These are phyloP conservation scores for Schizaphis graminum DNA, from an alignment of 2,888 invertebrate genomes.

Conservation along the genomic window DNA sequence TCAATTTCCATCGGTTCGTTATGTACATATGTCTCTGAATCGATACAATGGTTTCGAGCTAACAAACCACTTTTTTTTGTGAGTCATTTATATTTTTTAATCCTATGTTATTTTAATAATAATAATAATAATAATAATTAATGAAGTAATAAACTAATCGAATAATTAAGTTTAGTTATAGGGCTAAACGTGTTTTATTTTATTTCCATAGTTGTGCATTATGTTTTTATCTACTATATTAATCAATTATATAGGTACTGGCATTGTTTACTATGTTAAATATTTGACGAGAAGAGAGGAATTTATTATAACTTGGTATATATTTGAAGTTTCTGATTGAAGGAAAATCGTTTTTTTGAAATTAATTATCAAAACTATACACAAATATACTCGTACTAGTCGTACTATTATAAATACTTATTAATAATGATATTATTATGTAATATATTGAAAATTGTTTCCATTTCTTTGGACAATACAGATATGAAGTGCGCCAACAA, in stretches of 20 bases:
- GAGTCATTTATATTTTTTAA: background rate
- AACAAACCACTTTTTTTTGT: background rate
- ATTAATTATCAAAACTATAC: background rate
- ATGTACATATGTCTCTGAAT: background rate
- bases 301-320: background rate
- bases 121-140: constrained; percentile 16
- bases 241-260: background rate
- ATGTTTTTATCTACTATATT: background rate
- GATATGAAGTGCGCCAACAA: background rate
- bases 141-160: constrained; percentile 25
- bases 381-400: background rate
- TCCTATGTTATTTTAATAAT: background rate
- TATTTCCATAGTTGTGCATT: constrained; percentile 10
- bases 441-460: background rate
- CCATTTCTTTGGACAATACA: background rate
- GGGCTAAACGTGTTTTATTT: constrained; percentile 23
- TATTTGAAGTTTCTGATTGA: background rate
- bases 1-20: background rate
- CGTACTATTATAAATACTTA: background rate
- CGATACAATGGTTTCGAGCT: constrained; percentile 7
- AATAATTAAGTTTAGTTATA: constrained; percentile 42
- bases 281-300: background rate
- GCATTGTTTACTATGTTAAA: constrained; percentile 17
- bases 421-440: background rate
- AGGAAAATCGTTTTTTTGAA: background rate